A percentile compares a stretch with the other conserved stretches of the same genome.
Conservation (phyloP, 1,140 invertebrate genomes). For the Neodiprion virginianus region DNA sequence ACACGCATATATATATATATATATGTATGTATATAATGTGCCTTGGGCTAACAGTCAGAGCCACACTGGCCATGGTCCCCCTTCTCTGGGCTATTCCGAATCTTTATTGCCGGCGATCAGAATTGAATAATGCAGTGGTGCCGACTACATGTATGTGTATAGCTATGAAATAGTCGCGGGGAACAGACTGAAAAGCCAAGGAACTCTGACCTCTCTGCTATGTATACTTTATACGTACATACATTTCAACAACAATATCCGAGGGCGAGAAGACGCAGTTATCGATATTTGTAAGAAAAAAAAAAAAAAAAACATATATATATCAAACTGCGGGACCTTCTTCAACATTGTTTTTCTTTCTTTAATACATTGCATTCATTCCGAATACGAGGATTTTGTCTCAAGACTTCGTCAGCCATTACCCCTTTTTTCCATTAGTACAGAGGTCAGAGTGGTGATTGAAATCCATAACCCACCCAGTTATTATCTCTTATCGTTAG, state of each 20-base stretch:
- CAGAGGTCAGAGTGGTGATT: no score
- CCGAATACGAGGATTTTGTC: no score
- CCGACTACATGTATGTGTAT: neutral
- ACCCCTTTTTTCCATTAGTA: no score
- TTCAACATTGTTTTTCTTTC: no score
- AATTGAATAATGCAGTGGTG: conserved; percentile 50
- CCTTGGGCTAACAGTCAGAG: no score
- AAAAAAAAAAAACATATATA: neutral
- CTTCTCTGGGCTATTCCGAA: conserved; percentile 35
- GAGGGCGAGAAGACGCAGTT: neutral
- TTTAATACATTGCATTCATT: no score
- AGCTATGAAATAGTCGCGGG: neutral
- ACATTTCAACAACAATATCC: neutral
- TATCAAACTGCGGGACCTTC: neutral
- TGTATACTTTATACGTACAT: neutral
- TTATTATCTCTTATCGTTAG: no score
- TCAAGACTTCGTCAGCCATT: no score
- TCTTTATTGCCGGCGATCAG: conserved; percentile 47
- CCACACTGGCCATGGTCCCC: neutral
- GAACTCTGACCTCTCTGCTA: neutral
- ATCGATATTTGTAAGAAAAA: neutral
- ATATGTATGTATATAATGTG: no score
- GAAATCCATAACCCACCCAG: no score
- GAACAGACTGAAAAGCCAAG: conserved; percentile 2
- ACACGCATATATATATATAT: no score